Percentiles rank a stretch among this genome's conserved stretches.
These are phyloP conservation scores for Poecile atricapillus DNA, from an alignment of 2,113 vertebrate species.

Conservation along the genomic window DNA sequence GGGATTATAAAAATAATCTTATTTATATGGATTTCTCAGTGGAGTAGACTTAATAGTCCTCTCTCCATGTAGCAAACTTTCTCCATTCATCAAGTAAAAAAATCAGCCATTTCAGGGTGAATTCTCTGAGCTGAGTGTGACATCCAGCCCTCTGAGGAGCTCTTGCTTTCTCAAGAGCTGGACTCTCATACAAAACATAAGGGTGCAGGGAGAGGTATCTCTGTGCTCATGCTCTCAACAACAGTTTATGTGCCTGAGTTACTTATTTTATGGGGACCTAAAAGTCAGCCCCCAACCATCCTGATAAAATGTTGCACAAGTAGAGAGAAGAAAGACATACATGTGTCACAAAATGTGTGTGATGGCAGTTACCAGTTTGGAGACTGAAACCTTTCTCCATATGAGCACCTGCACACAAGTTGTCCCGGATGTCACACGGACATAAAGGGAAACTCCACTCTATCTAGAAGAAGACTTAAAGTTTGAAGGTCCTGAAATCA, in stretches of 20 bases:
- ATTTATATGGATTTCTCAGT: background rate
- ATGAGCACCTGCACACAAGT: background rate
- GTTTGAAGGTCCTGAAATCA: background rate
- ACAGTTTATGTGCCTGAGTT: background rate
- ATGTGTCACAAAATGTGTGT: background rate
- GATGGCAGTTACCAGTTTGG: background rate
- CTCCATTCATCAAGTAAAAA: background rate
- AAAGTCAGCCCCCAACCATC: background rate
- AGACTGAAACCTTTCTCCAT: background rate
- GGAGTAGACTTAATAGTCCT: background rate
- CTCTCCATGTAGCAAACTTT: background rate
- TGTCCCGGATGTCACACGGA: background rate
- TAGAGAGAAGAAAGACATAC: background rate
- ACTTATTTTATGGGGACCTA: background rate
- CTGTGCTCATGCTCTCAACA: background rate
- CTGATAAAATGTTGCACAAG: background rate
- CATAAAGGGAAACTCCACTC: background rate
- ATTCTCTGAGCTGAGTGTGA: background rate
- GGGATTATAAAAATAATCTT: background rate
- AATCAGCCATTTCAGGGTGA: background rate
- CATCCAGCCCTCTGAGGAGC: background rate
- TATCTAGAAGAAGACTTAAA: background rate
- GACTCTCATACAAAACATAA: background rate
- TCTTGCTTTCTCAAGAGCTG: background rate
- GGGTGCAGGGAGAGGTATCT: background rate